Conservation (phyloP, 2,888 invertebrate species). For the Hirtodrosophila cameraria region DNA sequence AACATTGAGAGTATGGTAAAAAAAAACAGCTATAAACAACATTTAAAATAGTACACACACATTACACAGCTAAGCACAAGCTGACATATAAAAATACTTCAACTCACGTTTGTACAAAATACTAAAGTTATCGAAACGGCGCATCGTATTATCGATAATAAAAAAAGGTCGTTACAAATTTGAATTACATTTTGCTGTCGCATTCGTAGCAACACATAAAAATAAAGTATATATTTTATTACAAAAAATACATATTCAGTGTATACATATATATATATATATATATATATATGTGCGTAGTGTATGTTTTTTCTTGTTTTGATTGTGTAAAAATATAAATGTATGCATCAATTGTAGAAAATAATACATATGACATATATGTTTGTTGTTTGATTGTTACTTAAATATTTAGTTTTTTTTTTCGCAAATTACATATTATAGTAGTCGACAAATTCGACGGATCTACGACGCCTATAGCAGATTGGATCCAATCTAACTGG, state of each 20-base stretch:
- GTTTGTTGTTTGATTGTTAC: slow-evolving; percentile 21
- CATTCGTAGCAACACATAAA: slow-evolving; percentile 33
- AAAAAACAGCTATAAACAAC: no score
- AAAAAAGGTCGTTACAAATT: slow-evolving; percentile 2
- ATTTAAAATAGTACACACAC: no score
- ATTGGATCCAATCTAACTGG: slow-evolving; percentile 84
- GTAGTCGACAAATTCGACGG: slow-evolving; percentile 83
- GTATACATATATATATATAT: slow-evolving; percentile 61
- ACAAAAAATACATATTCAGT: slow-evolving; percentile 70
- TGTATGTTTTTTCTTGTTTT: slow-evolving; percentile 53
- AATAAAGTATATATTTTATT: slow-evolving; percentile 61
- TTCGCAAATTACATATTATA: slow-evolving; percentile 78
- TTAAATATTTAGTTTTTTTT: slow-evolving; percentile 35
- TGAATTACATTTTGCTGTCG: slow-evolving; percentile 25
- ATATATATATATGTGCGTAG: slow-evolving; percentile 59
- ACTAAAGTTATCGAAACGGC: background rate
- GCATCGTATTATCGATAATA: slow-evolving; percentile 8
- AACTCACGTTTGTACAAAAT: no score
- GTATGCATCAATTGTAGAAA: slow-evolving; percentile 61
- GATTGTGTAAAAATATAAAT: slow-evolving; percentile 74
- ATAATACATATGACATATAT: slow-evolving; percentile 60
- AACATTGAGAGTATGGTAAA: no score
- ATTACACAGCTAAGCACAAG: no score
- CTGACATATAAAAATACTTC: no score
- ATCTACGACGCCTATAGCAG: slow-evolving; percentile 82